Evolutionary conservation across 2,113 vertebrate species (phyloP).

Genomic region (Crypturellus undulatus): DNA sequence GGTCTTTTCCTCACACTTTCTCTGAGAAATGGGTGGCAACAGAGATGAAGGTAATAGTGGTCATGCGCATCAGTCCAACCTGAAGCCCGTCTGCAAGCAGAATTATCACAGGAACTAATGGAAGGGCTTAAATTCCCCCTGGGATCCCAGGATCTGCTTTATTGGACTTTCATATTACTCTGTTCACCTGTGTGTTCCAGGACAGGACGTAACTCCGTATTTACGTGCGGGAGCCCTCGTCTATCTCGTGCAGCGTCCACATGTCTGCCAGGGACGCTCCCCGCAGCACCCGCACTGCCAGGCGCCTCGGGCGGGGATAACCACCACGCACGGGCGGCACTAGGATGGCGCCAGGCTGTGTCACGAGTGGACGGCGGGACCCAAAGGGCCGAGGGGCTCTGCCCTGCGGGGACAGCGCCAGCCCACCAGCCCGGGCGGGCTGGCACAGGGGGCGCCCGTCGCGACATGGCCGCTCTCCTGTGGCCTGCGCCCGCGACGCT

Average conservation of each 20-base stretch:
- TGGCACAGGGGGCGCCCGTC: no score
- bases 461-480: neutral
- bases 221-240: no score
- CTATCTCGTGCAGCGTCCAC: no score
- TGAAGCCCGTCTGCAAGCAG: neutral
- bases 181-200: no score
- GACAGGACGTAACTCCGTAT: no score
- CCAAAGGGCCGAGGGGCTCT: neutral
- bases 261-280: no score
- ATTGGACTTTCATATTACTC: neutral
- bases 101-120: neutral
- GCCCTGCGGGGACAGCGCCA: neutral
- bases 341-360: fast-evolving
- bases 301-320: no score
- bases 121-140: neutral
- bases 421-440: fast-evolving
- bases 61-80: neutral
- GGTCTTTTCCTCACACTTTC: neutral
- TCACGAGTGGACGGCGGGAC: fast-evolving
- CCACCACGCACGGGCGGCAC: fast-evolving
- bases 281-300: no score
- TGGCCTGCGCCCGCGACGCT: fast-evolving
- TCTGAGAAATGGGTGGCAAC: neutral
- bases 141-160: neutral
- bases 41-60: neutral